These are phyloP conservation scores for Macrotis lagotis DNA, from an alignment of 2,113 vertebrate species.

Conservation along the genomic window DNA sequence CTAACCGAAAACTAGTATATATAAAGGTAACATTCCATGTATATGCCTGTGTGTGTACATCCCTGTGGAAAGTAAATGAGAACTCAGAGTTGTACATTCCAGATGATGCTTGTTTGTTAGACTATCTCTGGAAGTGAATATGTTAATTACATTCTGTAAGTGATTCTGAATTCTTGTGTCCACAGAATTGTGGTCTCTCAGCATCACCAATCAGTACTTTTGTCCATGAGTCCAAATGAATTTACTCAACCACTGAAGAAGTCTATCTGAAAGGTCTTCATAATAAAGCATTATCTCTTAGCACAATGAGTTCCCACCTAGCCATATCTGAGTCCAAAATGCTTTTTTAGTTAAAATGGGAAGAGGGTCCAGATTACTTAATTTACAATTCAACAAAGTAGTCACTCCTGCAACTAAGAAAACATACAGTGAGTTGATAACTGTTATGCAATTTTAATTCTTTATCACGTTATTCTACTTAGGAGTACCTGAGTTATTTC, in stretches of 20 bases:
- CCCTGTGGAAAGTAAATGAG: slow-evolving; percentile 22
- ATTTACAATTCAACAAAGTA: slow-evolving; percentile 89
- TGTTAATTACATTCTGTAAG: slow-evolving; percentile 84
- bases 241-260: slow-evolving; percentile 90
- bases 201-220: slow-evolving; percentile 94
- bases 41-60: not conserved
- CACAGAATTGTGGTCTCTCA: slow-evolving; percentile 90
- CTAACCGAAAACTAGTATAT: not conserved
- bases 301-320: slow-evolving; percentile 91
- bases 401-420: slow-evolving; percentile 92
- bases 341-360: slow-evolving; percentile 86
- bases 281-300: slow-evolving; percentile 99
- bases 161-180: slow-evolving; percentile 83
- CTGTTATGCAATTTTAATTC: slow-evolving; percentile 16
- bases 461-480: not conserved
- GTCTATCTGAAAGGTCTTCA: slow-evolving; percentile 86
- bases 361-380: slow-evolving; percentile 88
- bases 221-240: slow-evolving; percentile 83
- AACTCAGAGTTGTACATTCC: slow-evolving; percentile 87
- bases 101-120: slow-evolving; percentile 89
- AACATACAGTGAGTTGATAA: slow-evolving; percentile 36
- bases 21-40: not conserved
- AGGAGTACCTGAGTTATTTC: slow-evolving; percentile 5
- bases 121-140: slow-evolving; percentile 90
- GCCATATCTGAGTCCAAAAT: slow-evolving; percentile 86